These are phyloP conservation scores for Aphelenchoides bicaudatus DNA, from an alignment of 2,888 invertebrate genomes.

Conservation along the genomic window DNA sequence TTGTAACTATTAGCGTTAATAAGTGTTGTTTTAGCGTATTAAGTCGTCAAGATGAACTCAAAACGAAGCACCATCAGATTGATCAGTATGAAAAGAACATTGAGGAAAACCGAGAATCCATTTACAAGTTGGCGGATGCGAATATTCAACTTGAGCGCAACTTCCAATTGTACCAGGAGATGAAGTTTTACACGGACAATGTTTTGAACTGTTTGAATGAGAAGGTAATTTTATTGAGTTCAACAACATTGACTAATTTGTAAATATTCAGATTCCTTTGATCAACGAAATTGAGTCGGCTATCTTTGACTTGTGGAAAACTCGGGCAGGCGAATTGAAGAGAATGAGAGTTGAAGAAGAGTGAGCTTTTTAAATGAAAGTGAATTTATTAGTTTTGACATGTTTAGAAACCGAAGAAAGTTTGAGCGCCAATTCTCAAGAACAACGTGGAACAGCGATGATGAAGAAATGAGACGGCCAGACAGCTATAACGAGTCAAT, in stretches of 20 bases:
- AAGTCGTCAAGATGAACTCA: neutral
- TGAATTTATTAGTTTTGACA: neutral
- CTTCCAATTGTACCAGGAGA: conserved; percentile 89
- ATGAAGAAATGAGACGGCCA: conserved; percentile 77
- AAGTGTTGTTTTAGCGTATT: neutral
- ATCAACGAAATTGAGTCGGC: conserved; percentile 21
- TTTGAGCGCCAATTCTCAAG: conserved; percentile 75
- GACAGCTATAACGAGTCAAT: conserved; percentile 56
- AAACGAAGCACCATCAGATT: conserved; percentile 6
- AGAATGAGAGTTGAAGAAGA: neutral
- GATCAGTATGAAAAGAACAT: conserved; percentile 7
- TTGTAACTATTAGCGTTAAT: neutral
- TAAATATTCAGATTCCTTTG: conserved; percentile 10
- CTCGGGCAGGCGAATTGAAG: conserved; percentile 6
- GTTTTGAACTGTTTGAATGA: conserved; percentile 94
- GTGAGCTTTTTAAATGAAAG: neutral
- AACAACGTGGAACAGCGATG: conserved; percentile 95
- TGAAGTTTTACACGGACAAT: conserved; percentile 88
- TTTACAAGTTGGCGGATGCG: conserved; percentile 18
- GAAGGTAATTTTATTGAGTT: conserved; percentile 72
- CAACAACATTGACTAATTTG: neutral
- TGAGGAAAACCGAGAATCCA: conserved; percentile 2
- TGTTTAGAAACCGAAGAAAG: conserved; percentile 65
- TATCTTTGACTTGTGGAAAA: conserved; percentile 9
- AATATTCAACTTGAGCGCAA: conserved; percentile 70